Evolutionary conservation across 2,113 vertebrate species (phyloP).

Genomic region (Polypterus senegalus): DNA sequence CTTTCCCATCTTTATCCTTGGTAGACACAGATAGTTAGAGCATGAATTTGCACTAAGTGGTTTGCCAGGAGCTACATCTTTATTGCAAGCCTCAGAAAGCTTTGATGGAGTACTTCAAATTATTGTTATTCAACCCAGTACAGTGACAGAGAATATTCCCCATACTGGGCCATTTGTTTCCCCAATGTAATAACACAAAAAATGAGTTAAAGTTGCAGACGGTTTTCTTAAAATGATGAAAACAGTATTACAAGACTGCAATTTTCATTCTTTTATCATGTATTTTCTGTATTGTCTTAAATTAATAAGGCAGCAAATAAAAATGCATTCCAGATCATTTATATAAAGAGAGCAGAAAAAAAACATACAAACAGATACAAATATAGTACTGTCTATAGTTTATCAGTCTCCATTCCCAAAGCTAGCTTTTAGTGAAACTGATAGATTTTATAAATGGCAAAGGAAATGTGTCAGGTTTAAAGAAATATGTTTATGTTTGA

Average conservation of each 20-base stretch:
- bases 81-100: conserved; percentile 4
- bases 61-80: conserved; percentile 10
- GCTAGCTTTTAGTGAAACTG: no score
- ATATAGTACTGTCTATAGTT: no score
- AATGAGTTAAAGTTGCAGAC: neutral
- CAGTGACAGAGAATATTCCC: neutral
- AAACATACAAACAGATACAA: no score
- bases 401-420: no score
- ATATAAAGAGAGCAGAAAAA: no score
- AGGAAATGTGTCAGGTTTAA: no score
- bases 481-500: no score
- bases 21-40: conserved; percentile 1
- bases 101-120: neutral
- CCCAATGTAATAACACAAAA: conserved; percentile 2
- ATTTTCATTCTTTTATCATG: neutral
- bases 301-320: no score
- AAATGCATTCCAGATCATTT: no score
- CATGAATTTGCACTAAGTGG: conserved; percentile 6
- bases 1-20: neutral
- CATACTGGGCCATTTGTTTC: neutral
- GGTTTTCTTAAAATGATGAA: neutral
- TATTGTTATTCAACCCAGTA: neutral
- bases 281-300: no score
- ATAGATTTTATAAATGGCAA: no score
- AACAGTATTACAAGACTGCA: neutral